Evolutionary conservation across 2,888 invertebrate species (phyloP), one percentile per base, ranked within the genome.

Genomic region (Drosophila niveifrons): DNA sequence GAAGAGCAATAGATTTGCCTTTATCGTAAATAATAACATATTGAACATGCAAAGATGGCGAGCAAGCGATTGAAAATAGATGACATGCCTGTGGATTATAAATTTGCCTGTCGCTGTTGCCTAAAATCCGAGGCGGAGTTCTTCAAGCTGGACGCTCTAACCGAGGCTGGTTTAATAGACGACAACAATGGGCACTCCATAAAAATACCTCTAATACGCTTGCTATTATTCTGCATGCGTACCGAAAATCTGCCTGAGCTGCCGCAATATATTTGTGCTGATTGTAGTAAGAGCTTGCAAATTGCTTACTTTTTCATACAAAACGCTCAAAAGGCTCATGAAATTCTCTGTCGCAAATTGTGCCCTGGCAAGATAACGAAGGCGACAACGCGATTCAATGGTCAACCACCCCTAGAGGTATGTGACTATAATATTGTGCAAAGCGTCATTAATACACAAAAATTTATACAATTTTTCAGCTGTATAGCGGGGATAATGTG

Each of bases 61-160:
- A 15, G 52, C 55, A 79, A 72, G 13, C 67, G 69, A 28, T n/a
- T 72, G 6, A 79, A 69, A 78, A 56, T 36, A 23, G 68, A 52
- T 28, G 70, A 61, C 46, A 63, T 58, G 58, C 58, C 69, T 55
- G 48, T 72, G 3, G 78, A 91, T 70, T 90, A 81, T 55, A 86
- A 85, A 50, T 75, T 80, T 57, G 71, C 80, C 36, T 91, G 91
- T 78, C 88, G 91, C 48, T 91, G 91, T 63, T 91, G 91, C 66
- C 75, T 91, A 10, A 86, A 88, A 61, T 81, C 88, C 3, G 86
- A 90, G 59, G 83, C 82, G 8, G 90, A 91, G 65, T 85, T 90
- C 65, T 77, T 84, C 13, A 82, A 80, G 68, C 82, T 91, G 56
- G 90, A 89, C 59, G 75, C 84, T 10, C 68, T 75, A 1, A 72